Percentiles rank a stretch among this genome's conserved stretches.
Conservation (phyloP, 2,113 vertebrate species). For the Patagioenas fasciata region DNA sequence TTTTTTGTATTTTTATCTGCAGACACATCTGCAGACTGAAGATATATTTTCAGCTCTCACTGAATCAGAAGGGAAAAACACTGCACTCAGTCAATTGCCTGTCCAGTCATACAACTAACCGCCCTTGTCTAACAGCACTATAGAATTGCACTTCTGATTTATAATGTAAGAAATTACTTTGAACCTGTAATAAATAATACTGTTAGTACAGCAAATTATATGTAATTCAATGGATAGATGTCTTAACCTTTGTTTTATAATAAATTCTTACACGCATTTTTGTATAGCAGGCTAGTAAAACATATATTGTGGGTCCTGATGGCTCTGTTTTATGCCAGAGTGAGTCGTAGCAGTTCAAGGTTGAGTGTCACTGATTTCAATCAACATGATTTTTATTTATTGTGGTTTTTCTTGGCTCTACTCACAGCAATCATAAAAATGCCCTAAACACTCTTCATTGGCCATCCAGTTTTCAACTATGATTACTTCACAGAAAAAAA, state of each 20-base stretch:
- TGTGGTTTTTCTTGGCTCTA: neutral
- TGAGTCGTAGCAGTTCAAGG: neutral
- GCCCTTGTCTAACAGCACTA: neutral
- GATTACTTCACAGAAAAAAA: neutral
- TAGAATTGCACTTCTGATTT: neutral
- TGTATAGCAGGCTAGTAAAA: neutral
- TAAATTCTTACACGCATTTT: neutral
- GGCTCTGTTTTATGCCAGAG: neutral
- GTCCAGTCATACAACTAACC: neutral
- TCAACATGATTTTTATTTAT: neutral
- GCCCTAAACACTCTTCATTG: neutral
- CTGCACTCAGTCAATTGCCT: neutral
- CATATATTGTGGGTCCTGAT: neutral
- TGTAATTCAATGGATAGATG: neutral
- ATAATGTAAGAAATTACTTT: neutral
- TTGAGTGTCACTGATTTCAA: conserved; percentile 5
- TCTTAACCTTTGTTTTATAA: conserved; percentile 8
- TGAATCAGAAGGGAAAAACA: neutral
- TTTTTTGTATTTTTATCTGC: neutral
- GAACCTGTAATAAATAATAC: neutral
- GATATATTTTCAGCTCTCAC: neutral
- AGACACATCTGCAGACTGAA: neutral
- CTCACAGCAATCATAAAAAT: neutral
- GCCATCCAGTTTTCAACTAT: neutral
- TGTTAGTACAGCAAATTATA: neutral